Evolutionary conservation across 2,113 vertebrate genomes (phyloP).

Genomic region (Orientallactaga bullata): DNA sequence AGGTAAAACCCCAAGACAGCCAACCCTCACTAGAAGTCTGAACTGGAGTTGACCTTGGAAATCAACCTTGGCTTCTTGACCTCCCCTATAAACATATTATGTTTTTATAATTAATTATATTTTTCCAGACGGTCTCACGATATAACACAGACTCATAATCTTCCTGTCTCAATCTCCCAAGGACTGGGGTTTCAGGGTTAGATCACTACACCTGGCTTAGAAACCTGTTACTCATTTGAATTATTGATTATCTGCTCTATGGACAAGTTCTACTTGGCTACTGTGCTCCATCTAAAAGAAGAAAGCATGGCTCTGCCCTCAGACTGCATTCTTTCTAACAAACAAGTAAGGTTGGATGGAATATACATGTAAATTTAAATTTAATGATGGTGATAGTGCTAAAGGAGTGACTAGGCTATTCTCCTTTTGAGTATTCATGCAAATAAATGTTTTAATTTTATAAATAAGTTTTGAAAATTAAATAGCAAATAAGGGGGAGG

Average conservation of each 20-base stretch:
- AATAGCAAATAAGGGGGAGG: neutral
- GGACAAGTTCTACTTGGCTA: neutral
- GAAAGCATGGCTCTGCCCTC: neutral
- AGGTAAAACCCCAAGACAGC: neutral
- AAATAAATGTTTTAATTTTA: neutral
- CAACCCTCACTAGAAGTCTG: slow-evolving; percentile 4
- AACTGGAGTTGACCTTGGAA: neutral
- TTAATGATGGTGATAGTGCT: neutral
- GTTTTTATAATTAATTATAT: neutral
- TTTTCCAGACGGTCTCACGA: neutral
- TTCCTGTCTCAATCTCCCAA: neutral
- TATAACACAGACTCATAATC: neutral
- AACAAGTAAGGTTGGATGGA: neutral
- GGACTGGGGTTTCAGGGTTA: neutral
- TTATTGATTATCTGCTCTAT: neutral
- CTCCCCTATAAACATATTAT: neutral
- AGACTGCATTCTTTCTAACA: neutral
- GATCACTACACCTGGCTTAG: neutral
- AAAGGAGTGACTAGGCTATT: neutral
- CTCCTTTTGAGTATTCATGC: neutral
- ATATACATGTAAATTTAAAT: neutral
- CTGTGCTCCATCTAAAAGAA: neutral
- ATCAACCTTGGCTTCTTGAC: slow-evolving; percentile 9
- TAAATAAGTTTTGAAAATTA: neutral
- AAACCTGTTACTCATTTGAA: neutral